Base-by-base conservation (phyloP, 1,140 invertebrate genomes). In the Mylabris phalerata region DNA sequence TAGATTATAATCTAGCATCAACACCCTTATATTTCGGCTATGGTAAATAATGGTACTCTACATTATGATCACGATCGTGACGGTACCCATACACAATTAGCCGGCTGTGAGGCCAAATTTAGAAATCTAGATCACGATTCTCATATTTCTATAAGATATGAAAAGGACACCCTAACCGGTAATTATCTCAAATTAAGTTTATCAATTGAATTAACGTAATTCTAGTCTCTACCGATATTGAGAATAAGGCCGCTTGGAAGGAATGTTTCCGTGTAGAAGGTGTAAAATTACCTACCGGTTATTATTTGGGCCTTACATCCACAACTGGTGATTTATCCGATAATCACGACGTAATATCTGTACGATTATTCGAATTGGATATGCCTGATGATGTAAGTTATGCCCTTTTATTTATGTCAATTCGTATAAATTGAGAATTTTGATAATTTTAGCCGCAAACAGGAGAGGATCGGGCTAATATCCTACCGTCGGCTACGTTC, bases 31-130 rank as follows among this genome's bases (percentile, higher is more conserved):
- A 88, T 99, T 60, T 98, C 95, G 55, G 95, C 93, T 1, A 99
- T 98, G 95, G 80, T 99, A 0, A 98, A 97, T 71, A 98, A 99
- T 79, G 97, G 96, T 24, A 84, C 88, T 11, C 75, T 96, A 49
- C 86, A 90, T 71, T 99, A 99, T 76, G 97, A 99, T 77, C 96
- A 99, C 75, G 97, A 99, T 74, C 77, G 89, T 32, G 98, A 99
- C 80, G 98, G 98, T 42, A 98, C 95, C 2, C 95, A 98, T 76
- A 98, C 96, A 1, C 92, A 98, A 75, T 71, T 99, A 5, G 88
- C 91, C 38, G 96, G 95, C 9, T 96, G 92, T 77, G 91, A 93
- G 76, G 89, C 92, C 1, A 93, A 95, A 71, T 93, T 98, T 72
- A 80, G 97, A 59, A 98, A 98, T 78, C 79, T 90, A 48, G 86